phyloP scores from a whole-genome alignment of 2,888 invertebrate genomes.

The Ennomos erosarius region DNA sequence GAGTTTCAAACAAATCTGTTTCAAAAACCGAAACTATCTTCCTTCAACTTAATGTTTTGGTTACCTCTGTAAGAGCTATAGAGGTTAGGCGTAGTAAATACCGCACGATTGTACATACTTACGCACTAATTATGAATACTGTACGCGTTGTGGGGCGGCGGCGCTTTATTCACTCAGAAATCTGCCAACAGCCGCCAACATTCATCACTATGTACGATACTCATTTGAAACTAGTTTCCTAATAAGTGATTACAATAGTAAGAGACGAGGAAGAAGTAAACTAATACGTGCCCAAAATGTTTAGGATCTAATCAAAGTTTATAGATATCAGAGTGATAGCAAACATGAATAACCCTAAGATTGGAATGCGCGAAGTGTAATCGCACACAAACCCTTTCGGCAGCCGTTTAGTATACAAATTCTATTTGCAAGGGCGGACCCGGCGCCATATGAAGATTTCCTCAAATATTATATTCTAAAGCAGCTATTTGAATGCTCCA shows the following conservation, averaged over 20 bases:
- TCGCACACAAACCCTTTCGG: constrained; percentile 59
- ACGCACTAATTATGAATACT: no score
- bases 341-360: constrained; percentile 52
- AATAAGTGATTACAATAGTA: neutral
- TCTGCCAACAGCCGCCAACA: no score
- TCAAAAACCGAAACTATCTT: constrained; percentile 34
- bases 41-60: constrained; percentile 15
- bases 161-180: no score
- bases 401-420: constrained; percentile 61
- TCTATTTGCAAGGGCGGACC: constrained; percentile 60
- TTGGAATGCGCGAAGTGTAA: constrained; percentile 56
- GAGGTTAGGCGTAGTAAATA: no score
- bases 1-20: constrained; percentile 39
- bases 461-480: constrained; percentile 66
- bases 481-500: constrained; percentile 63
- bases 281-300: constrained; percentile 29
- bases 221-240: no score
- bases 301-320: constrained; percentile 36
- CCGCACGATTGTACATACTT: no score
- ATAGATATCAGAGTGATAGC: constrained; percentile 50
- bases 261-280: constrained; percentile 6
- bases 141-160: no score
- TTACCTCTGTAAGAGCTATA: constrained; percentile 7
- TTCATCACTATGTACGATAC: no score
- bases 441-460: constrained; percentile 51